These are phyloP conservation scores for Pheosia gnoma DNA, from an alignment of 2,888 invertebrate genomes.

Conservation along the genomic window DNA sequence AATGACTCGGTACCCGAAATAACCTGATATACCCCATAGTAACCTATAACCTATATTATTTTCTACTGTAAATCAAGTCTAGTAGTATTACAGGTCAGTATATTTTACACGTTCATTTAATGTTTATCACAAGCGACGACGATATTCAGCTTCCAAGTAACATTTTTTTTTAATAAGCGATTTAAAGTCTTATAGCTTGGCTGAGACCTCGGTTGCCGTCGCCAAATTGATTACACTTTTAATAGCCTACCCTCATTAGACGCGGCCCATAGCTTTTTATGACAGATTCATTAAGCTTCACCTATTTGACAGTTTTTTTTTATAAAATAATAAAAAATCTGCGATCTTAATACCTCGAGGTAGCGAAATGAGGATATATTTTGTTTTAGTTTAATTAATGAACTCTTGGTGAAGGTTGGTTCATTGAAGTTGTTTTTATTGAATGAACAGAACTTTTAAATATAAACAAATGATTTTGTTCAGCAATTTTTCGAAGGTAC, in stretches of 20 bases:
- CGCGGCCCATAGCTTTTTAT: constrained; percentile 61
- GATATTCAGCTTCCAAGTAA: neutral
- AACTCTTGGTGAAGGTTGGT: neutral
- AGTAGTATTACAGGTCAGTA: too few relatives aligned
- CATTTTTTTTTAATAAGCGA: constrained; percentile 5
- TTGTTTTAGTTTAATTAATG: neutral
- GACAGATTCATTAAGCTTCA: constrained; percentile 59
- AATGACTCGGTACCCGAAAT: too few relatives aligned
- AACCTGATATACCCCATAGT: too few relatives aligned
- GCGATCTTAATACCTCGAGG: neutral
- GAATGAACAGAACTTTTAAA: too few relatives aligned
- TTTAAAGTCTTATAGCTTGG: constrained; percentile 13
- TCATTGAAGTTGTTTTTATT: neutral
- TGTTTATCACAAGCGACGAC: neutral
- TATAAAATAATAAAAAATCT: neutral
- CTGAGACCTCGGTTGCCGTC: constrained; percentile 15
- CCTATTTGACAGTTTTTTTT: constrained; percentile 47
- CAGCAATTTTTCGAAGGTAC: too few relatives aligned
- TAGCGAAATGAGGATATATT: neutral
- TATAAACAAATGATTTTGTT: too few relatives aligned
- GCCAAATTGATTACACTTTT: constrained; percentile 56
- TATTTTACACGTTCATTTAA: neutral
- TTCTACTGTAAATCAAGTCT: too few relatives aligned
- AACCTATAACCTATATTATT: too few relatives aligned
- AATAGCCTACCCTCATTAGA: constrained; percentile 64